A percentile compares a stretch with the other conserved stretches of the same genome.
Conservation (phyloP, 92 coral and sea anemone species). For the Porites divaricata region DNA sequence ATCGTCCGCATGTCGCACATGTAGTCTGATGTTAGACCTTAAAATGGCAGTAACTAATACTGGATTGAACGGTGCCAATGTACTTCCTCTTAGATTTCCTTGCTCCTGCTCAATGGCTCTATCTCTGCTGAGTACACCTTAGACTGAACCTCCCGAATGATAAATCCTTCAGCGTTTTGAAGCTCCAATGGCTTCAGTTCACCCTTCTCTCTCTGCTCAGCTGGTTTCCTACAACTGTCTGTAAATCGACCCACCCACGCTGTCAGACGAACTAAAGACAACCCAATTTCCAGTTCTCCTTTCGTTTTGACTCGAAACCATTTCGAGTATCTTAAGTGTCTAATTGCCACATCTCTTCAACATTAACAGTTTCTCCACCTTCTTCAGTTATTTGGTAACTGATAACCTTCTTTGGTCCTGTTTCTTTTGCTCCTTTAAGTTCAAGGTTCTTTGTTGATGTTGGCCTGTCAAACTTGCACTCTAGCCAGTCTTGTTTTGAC, state of each 20-base stretch:
- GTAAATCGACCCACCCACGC: slow-evolving; percentile 46
- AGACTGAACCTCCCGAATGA: slow-evolving; percentile 57
- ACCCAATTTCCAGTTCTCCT: slow-evolving; percentile 34
- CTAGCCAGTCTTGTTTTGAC: slow-evolving; percentile 37
- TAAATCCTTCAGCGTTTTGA: slow-evolving; percentile 47
- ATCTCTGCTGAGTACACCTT: slow-evolving; percentile 57
- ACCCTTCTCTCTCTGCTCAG: slow-evolving; percentile 34
- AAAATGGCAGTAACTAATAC: slow-evolving; percentile 51
- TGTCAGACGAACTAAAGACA: slow-evolving; percentile 39
- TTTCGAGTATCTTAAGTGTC: slow-evolving; percentile 57
- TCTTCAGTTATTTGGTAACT: slow-evolving; percentile 6
- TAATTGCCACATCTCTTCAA: slow-evolving; percentile 35
- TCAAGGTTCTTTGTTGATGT: slow-evolving; percentile 19
- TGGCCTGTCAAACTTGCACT: slow-evolving; percentile 38
- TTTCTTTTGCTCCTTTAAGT: slow-evolving; percentile 3
- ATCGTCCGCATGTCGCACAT: slow-evolving; percentile 18
- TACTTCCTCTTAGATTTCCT: too few relatives aligned
- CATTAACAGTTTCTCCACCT: slow-evolving; percentile 23
- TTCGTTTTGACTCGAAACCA: slow-evolving; percentile 61
- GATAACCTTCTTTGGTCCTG: slow-evolving; percentile 7
- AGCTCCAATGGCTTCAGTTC: slow-evolving; percentile 45
- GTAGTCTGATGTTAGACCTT: slow-evolving; percentile 53
- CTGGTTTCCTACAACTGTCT: too few relatives aligned
- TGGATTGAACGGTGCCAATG: slow-evolving; percentile 30
- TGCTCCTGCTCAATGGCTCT: slow-evolving; percentile 24